Conservation (phyloP, 2,797 vertebrate genomes). For the Garrulus glandarius region DNA sequence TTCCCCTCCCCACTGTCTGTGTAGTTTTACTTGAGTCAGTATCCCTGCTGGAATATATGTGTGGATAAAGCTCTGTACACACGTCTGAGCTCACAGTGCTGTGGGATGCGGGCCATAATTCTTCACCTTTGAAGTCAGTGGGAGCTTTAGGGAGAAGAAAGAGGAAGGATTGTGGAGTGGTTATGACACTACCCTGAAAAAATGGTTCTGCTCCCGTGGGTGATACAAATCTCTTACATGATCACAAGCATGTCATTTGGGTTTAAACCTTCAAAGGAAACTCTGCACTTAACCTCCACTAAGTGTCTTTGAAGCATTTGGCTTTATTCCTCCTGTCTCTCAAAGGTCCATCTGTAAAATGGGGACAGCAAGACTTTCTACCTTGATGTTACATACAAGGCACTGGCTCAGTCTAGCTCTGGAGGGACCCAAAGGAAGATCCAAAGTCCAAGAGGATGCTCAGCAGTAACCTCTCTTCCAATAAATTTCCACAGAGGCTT, state of each 20-base stretch:
- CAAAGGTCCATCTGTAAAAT: slow-evolving; percentile 18
- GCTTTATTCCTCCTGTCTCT: slow-evolving; percentile 32
- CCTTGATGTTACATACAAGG: not conserved
- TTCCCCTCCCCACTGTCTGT: not conserved
- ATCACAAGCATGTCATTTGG: slow-evolving; percentile 50
- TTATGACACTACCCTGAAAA: slow-evolving; percentile 52
- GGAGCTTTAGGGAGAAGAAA: slow-evolving; percentile 51
- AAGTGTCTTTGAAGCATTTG: slow-evolving; percentile 51
- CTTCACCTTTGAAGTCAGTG: slow-evolving; percentile 64
- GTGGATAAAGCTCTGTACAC: slow-evolving; percentile 19
- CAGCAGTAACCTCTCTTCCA: not conserved
- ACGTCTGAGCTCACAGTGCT: not conserved
- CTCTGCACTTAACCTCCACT: slow-evolving; percentile 36
- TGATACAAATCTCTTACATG: slow-evolving; percentile 17
- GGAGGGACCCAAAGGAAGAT: not conserved
- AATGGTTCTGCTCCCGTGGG: slow-evolving; percentile 30
- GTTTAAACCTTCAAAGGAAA: slow-evolving; percentile 59
- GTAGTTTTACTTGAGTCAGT: not conserved
- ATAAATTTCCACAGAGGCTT: not conserved
- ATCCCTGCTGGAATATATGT: slow-evolving; percentile 5
- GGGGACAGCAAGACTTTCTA: not conserved
- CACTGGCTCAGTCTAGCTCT: not conserved
- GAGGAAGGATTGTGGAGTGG: slow-evolving; percentile 34
- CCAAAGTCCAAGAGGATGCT: not conserved
- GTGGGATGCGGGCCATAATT: slow-evolving; percentile 4